Base-by-base conservation (phyloP, 2,113 vertebrate genomes). In the Alectura lathami region DNA sequence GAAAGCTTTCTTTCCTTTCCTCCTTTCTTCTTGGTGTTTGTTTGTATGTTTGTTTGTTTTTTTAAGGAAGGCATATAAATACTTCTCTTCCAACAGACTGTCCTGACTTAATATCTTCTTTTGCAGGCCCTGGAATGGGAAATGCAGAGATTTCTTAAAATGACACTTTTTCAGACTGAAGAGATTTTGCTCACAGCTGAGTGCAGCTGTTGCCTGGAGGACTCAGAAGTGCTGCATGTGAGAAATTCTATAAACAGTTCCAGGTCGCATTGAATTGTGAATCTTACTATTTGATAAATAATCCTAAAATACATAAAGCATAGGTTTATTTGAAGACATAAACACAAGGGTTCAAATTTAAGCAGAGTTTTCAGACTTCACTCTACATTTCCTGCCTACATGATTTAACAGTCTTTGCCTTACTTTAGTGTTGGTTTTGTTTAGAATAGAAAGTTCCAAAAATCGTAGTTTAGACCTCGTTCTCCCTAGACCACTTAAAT, bases 61-160 rank as follows among this genome's bases (percentile, higher is more conserved):
- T 45, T 82, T 18, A 27, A 77, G 36, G 40, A 79, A 79, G 79
- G 20, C n/a, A 43, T 43, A 78, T 75, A 68, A 72, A 85, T 62
- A 7, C 48, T 85, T 79, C 34, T 94, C 42, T 94, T 93, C 48
- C 78, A 89, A 69, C 66, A 95, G 62, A 48, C 66, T 91, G 67
- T 85, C 70, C 42, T 94, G 73, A 93, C 64, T 86, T 89, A 95
- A 88, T 82, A 94, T 88, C 66, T 95, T 92, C 32, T 78, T 91
- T 81, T 82, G 34, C 45, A 80, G 45, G 21, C 5, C 29, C 32
- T 67, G 20, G 59, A 42, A 84, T 83, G 23, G 51, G 64, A 91
- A 95, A 89, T 21, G n/a, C 45, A 94, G 53, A 82, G 34, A 60
- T 68, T 91, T 91, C 74, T 87, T 57, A 79, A 73, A 88, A 83